Evolutionary conservation across 2,113 vertebrate genomes (phyloP), one percentile per base, ranked within the genome.

Genomic region (Panurus biarmicus): DNA sequence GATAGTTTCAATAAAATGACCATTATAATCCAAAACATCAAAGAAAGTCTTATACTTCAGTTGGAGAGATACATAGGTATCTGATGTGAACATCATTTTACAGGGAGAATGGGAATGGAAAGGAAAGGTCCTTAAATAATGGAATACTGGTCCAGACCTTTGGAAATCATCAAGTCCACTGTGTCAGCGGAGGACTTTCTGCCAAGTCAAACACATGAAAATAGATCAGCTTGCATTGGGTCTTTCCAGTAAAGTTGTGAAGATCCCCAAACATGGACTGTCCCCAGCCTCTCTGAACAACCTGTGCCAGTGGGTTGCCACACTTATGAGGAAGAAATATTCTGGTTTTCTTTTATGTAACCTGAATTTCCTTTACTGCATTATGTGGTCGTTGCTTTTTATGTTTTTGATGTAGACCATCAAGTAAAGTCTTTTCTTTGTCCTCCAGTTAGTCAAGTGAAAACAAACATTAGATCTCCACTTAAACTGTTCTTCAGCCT

Each of bases 281-380:
- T 50, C 42, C 5, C 23, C 9, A 60, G 8, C 8, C 9, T 54
- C 26, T 76, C 65, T 70, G 45, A 73, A 45, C 3, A 56, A 47
- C 6, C 14, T 53, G 14, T 60, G 36, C 23, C 45, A 65, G 36
- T 35, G 36, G 10, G 45, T 70, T 70, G 44, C 13, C 1, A 14
- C 18, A 51, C 4, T 20, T 29, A 33, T 0, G 0, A 56, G 14
- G 28, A 83, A 79, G 8, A 70, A 77, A 44, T 57, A 33, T 45
- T 60, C 21, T 45, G 6, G 2, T 42, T 64, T 70, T 20, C 10
- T 53, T 74, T 70, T 31, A 28, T 40, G 23, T 25, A 33, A 54
- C 35, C 14, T 57, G 51, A 65, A 65, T 85, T 85, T 73, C 12
- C 23, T 74, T 73, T 81, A 28, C 53, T 44, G 6, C 10, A 40